These are phyloP conservation scores for Paradoxurus hermaphroditus DNA, from an alignment of 2,113 vertebrate species.

Conservation along the genomic window DNA sequence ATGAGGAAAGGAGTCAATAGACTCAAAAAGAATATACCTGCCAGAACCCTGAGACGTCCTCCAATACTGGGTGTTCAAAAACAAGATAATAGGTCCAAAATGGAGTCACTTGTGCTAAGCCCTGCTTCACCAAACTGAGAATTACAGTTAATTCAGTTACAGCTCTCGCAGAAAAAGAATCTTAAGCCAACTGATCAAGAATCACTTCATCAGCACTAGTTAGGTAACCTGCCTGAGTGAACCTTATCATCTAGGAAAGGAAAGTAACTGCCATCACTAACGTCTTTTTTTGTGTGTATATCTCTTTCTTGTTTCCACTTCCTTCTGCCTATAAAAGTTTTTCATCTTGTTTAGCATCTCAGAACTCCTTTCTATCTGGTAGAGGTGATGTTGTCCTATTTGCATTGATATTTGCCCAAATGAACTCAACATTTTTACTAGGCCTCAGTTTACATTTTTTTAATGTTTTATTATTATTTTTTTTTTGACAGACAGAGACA, in stretches of 20 bases:
- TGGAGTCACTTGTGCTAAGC: not conserved
- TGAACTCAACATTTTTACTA: not conserved
- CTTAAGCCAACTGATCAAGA: not conserved
- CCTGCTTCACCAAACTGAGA: not conserved
- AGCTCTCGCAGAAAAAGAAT: not conserved
- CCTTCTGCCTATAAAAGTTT: not conserved
- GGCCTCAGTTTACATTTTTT: not conserved
- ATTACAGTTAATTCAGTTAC: not conserved
- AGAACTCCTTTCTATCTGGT: not conserved
- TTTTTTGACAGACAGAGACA: no score
- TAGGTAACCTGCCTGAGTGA: not conserved
- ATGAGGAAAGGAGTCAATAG: not conserved
- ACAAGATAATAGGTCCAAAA: not conserved
- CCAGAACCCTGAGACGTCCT: fast-evolving
- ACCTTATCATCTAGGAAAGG: not conserved
- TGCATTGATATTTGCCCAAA: not conserved
- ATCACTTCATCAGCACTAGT: not conserved
- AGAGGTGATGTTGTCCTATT: not conserved
- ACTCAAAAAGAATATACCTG: not conserved
- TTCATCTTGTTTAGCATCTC: not conserved
- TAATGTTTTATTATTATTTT: no score
- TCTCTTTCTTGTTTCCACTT: not conserved
- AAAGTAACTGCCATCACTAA: not conserved
- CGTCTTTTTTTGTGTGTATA: not conserved
- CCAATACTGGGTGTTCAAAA: not conserved